Conservation (phyloP, 1,140 invertebrate genomes). For the Penaeus japonicus region DNA sequence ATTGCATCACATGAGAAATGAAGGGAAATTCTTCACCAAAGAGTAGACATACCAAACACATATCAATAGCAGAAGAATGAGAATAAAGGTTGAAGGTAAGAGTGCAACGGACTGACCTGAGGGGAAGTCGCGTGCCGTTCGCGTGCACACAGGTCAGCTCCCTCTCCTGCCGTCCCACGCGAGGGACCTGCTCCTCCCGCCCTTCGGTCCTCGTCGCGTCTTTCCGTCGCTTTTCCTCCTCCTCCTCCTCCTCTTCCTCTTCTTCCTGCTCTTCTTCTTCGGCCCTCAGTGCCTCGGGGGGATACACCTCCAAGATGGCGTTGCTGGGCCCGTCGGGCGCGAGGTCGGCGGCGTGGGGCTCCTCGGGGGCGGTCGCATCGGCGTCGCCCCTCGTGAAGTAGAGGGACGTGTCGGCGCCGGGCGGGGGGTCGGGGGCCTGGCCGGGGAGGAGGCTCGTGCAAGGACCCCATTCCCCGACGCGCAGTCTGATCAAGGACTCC, state of each 20-base stretch:
- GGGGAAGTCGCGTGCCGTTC: conserved; percentile 35
- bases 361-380: not conserved
- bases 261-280: not conserved
- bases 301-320: not conserved
- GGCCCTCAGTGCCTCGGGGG: not conserved
- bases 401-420: not conserved
- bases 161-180: conserved; percentile 30
- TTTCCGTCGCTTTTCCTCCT: not conserved
- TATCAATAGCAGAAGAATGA: too few species aligned
- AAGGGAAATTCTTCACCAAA: too few species aligned
- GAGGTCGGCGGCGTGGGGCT: not conserved
- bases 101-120: not conserved
- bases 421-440: not conserved
- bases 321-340: not conserved
- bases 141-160: conserved; percentile 30
- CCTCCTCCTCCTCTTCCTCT: not conserved
- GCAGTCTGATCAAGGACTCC: not conserved
- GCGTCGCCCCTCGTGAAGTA: not conserved
- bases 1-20: too few species aligned
- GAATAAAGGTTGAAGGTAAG: too few species aligned
- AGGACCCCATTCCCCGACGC: conserved; percentile 38
- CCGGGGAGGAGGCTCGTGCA: not conserved
- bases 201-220: too few species aligned
- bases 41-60: too few species aligned
- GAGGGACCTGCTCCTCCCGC: not conserved